A percentile compares a stretch with the other conserved stretches of the same genome.
Conservation (phyloP, 2,797 vertebrate genomes). For the Nyctalus aviator region DNA sequence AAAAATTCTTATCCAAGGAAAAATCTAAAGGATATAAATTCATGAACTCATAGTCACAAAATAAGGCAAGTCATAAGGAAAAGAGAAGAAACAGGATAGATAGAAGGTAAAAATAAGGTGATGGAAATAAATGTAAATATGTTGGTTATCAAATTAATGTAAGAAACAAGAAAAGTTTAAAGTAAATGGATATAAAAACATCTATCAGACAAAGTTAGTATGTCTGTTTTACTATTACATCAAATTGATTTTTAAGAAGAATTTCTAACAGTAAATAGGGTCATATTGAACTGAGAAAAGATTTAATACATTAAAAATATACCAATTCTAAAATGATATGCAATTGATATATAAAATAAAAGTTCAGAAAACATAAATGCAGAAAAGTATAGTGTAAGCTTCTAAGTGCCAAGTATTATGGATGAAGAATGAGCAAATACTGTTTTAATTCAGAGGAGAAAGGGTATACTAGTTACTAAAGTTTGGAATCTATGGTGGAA, state of each 20-base stretch:
- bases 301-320: neutral
- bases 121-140: constrained; percentile 10
- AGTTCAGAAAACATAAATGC: neutral
- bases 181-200: neutral
- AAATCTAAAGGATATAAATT: constrained; percentile 15
- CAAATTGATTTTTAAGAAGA: neutral
- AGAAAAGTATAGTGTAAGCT: neutral
- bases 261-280: neutral
- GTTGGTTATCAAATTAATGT: neutral
- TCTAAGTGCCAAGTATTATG: neutral
- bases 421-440: neutral
- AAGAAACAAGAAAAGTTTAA: constrained; percentile 19
- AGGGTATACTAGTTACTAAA: neutral
- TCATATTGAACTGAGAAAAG: neutral
- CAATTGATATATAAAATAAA: constrained; percentile 13
- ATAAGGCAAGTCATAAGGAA: neutral
- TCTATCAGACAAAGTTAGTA: neutral
- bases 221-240: neutral
- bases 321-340: neutral
- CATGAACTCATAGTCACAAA: neutral
- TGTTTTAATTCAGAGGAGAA: neutral
- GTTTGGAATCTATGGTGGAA: neutral
- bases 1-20: neutral
- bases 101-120: neutral
- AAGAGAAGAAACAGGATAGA: neutral